Evolutionary conservation across 2,888 invertebrate species (phyloP), one percentile per base, ranked within the genome.

Genomic region (Alcis repandata): DNA sequence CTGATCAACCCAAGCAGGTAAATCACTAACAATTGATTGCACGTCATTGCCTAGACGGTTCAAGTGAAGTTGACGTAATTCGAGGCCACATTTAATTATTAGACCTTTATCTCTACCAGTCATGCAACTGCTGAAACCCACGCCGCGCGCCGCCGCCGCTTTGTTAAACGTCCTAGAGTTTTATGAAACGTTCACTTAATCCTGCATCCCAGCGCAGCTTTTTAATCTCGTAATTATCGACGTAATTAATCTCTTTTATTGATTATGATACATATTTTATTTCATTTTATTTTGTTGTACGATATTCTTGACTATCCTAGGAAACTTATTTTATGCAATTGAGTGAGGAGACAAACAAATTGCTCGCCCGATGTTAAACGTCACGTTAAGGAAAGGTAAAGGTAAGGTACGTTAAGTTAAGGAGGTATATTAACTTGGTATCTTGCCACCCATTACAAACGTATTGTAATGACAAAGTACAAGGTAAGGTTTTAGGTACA

Each of bases 51-150:
- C 77, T 73, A 61, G 67, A 48, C 72, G 63, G 63, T 59, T 17
- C 36, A 73, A 67, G 74, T 74, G 43, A 73, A 67, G 74, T 74
- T 76, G 76, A 75, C 75, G 80, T 74, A 70, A 73, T 70, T 72
- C 78, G 78, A 82, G 84, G 82, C 71, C 80, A 76, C 71, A 73
- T 62, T 74, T 80, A 78, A 76, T 79, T 78, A 76, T 71, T 69
- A 73, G 71, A 77, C 75, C 74, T 77, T 79, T 83, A 78, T 74
- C 75, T 61, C 60, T 61, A 63, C 68, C 73, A 73, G 77, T 71
- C 77, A 78, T 76, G 79, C 76, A 73, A 77, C 46, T 52, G 38
- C 65, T 69, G 63, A 63, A 69, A 68, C 67, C 72, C 75, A 71
- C 71, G 54, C 65, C 49, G 27, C 41, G 8, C 72, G 74, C 71